Evolutionary conservation across 2,888 invertebrate genomes (phyloP), one percentile per base, ranked within the genome.

Genomic region (Nephrotoma appendiculata): DNA sequence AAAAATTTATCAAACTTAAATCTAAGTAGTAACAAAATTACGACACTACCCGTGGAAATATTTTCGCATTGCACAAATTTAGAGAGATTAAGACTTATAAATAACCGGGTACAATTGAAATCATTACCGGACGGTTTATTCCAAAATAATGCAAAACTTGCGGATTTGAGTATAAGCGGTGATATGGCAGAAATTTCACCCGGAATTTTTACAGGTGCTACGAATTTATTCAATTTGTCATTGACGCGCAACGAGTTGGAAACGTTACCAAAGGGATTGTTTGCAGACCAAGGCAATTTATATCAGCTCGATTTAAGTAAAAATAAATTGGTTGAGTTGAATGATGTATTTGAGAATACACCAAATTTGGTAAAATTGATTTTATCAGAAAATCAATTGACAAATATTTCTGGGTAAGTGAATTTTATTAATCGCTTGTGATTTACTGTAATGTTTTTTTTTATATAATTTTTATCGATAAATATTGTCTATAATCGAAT

Each of bases 21-120:
- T 89, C 92, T 97, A 88, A 94, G 93, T 89, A 92, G 92, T n/a
- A 96, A 96, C 89, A 93, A 94, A 88, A 94, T 96, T 88, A 92
- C 92, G 5, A 90, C 93, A n/a, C 89, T 96, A 87, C 95, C 95
- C 3, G 92, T 91, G 87, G 93, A 93, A 88, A 91, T 95, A 84
- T 94, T 95, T 88, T 90, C 90, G 87, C 91, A 92, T 87, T 95
- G 94, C 89, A 90, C 90, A 31, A 92, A 93, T 88, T 90, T 95
- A 85, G 91, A 91, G 86, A 92, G 90, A 12, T 92, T 95, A 86
- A 92, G 93, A 87, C 91, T 94, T 88, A 91, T 93, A 85, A 93
- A 94, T 89, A 94, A 94, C 90, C 93, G 93, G 84, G 93, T 93
- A 7, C 92, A 93, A 87, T 90, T 96, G 87, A 92, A 92, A 87